Base-by-base conservation (phyloP, 2,113 vertebrate genomes). In the Alces alces region DNA sequence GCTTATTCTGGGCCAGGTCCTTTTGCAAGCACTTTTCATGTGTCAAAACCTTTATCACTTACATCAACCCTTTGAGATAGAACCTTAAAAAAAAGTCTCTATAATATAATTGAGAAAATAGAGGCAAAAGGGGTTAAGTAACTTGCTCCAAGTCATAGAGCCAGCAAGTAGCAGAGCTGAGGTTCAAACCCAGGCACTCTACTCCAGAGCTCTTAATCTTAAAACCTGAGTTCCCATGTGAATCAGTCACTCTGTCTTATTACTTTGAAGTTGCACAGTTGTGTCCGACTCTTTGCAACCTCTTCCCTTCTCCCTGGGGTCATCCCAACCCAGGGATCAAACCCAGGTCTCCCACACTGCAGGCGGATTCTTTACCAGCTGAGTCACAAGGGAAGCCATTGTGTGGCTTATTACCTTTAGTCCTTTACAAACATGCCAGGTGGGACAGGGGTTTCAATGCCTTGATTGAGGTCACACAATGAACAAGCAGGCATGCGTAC, bases 101-200 rank as follows among this genome's bases (percentile, higher is more conserved):
- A 64, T 39, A 17, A 27, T 66, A 36, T 52, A 64, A 28, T 8
- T 54, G 39, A 39, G 23, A 61, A 80, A 64, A 70, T 0, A 39
- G 61, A 96, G 86, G 66, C 25, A 60, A 91, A 91, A 36, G 61
- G 66, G 89, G 11, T 86, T 61, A 27, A 88, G n/a, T 21, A 95
- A 93, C 14, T 79, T 94, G 86, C 19, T 73, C 50, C 28, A 90
- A 88, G 73, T 39, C 33, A 52, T 9, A 28, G 1, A 76, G n/a
- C 3, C 10, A 45, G 64, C 11, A 76, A 61, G n/a, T 7, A 21
- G 30, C 36, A 88, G 33, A 57, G 45, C 66, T 89, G 70, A 58
- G 92, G 73, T 70, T 86, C 23, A 70, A 61, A 91, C n/a, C 28
- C 9, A 36, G 11, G 19, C 7, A 61, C 19, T 60, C 61, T 6